Conservation (phyloP, 1,140 invertebrate species). For the Macrostomum lignano region DNA sequence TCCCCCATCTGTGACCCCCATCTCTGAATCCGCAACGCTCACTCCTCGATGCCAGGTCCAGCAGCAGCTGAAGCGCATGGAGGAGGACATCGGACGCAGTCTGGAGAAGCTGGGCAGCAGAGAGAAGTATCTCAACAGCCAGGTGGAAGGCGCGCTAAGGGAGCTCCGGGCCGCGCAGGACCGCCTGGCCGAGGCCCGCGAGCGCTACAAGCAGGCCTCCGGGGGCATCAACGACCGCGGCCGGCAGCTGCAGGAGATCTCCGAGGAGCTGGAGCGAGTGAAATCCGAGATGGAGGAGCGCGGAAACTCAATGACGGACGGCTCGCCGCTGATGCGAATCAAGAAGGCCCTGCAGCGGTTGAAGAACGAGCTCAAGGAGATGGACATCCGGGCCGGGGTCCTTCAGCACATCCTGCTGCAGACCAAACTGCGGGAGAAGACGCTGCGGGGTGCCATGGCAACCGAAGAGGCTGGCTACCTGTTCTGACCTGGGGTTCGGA, state of each 20-base stretch:
- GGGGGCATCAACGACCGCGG: slow-evolving; percentile 51
- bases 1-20: no score
- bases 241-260: slow-evolving; percentile 43
- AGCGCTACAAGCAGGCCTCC: slow-evolving; percentile 41
- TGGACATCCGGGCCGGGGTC: slow-evolving; percentile 63
- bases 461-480: not conserved
- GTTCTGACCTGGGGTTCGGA: no score
- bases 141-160: slow-evolving; percentile 42
- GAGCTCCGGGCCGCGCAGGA: slow-evolving; percentile 40
- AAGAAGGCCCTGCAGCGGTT: slow-evolving; percentile 55
- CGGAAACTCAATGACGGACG: slow-evolving; percentile 65
- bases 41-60: no score
- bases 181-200: slow-evolving; percentile 38
- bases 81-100: slow-evolving; percentile 41
- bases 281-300: slow-evolving; percentile 72
- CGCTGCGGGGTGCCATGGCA: slow-evolving; percentile 2
- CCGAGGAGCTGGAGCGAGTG: slow-evolving; percentile 52
- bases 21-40: no score
- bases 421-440: slow-evolving; percentile 36
- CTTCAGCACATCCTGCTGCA: slow-evolving; percentile 44
- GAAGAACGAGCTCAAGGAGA: slow-evolving; percentile 54
- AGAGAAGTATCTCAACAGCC: slow-evolving; percentile 58
- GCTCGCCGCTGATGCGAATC: slow-evolving; percentile 57
- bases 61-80: slow-evolving; percentile 45
- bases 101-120: slow-evolving; percentile 52